A percentile compares a stretch with the other conserved stretches of the same genome.
phyloP scores from a whole-genome alignment of 2,888 invertebrate genomes.

The Anarsia innoxiella region DNA sequence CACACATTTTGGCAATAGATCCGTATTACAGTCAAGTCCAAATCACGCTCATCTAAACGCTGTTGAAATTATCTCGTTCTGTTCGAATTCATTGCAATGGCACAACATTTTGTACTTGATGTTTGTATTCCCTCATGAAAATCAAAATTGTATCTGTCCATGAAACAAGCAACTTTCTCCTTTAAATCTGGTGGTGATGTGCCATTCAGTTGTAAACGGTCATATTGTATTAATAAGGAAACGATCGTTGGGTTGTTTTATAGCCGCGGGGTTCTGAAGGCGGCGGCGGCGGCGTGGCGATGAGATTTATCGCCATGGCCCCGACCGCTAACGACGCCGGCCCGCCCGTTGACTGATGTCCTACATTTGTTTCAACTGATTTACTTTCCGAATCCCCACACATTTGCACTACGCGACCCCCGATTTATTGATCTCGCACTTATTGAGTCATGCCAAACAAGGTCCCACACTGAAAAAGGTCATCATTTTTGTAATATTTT shows the following conservation, averaged over 20 bases:
- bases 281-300: conserved; percentile 58
- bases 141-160: no score
- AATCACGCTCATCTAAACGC: no score
- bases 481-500: background rate
- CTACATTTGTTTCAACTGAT: conserved; percentile 71
- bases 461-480: background rate
- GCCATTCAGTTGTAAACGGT: no score
- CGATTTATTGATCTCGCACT: conserved; percentile 32
- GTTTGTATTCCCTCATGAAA: no score
- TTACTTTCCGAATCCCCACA: conserved; percentile 55
- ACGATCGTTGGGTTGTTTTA: conserved; percentile 28
- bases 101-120: no score
- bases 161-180: no score
- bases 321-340: conserved; percentile 64
- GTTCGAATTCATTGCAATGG: conserved; percentile 44
- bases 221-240: conserved; percentile 4
- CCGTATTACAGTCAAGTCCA: no score
- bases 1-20: no score
- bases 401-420: conserved; percentile 40
- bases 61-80: no score
- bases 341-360: conserved; percentile 57
- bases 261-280: no score
- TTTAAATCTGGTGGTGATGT: no score
- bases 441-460: conserved; percentile 23
- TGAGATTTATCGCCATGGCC: conserved; percentile 60